phyloP scores from a whole-genome alignment of 2,113 vertebrate genomes.

The Protomyctophum bolini region DNA sequence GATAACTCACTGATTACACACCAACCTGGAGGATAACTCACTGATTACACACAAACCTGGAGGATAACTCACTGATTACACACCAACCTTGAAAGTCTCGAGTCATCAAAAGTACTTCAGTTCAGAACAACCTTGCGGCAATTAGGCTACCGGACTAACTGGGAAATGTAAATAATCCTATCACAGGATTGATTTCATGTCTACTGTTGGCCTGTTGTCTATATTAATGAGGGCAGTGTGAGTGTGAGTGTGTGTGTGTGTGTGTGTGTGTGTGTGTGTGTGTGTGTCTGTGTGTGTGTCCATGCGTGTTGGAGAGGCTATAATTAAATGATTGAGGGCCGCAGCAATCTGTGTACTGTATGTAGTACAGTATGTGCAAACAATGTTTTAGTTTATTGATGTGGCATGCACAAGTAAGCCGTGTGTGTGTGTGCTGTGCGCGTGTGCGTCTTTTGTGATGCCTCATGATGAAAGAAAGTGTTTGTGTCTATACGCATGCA shows the following conservation, averaged over 20 bases:
- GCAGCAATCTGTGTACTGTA: conserved; percentile 5
- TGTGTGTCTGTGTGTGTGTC: background rate
- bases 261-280: background rate
- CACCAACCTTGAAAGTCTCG: background rate
- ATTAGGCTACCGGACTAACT: conserved; percentile 34
- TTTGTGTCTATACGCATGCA: too few relatives aligned
- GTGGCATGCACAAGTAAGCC: background rate
- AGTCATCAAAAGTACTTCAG: conserved; percentile 45
- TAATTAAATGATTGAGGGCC: conserved; percentile 27
- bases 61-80: conserved; percentile 26
- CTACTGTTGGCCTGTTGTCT: conserved; percentile 20
- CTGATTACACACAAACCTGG: conserved; percentile 8
- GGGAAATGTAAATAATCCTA: conserved; percentile 38
- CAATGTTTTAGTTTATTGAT: background rate
- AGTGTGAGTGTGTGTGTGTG: background rate
- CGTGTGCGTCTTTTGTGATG: too few relatives aligned
- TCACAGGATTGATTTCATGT: conserved; percentile 50
- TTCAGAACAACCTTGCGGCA: conserved; percentile 29
- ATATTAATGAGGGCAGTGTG: conserved; percentile 30
- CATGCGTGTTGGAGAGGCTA: conserved; percentile 15
- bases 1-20: conserved; percentile 24
- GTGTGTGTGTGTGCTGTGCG: background rate
- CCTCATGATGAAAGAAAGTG: too few relatives aligned
- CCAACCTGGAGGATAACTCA: conserved; percentile 7
- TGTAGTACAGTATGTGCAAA: background rate